phyloP scores from a whole-genome alignment of 2,888 invertebrate species.

The Eutolmus rufibarbis region DNA sequence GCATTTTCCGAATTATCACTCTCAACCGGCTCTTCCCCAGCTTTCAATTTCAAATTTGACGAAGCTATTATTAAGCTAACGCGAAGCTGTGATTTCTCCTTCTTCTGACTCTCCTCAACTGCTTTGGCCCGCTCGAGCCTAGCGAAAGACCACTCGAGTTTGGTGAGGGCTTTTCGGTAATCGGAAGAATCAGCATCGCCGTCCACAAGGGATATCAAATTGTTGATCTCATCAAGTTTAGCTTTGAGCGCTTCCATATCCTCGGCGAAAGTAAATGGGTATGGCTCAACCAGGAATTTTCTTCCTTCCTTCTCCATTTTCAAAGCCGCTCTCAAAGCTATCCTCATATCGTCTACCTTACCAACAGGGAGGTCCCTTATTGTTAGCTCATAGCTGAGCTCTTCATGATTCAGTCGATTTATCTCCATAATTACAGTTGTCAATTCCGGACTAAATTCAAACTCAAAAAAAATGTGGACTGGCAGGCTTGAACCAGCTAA shows the following conservation, averaged over 20 bases:
- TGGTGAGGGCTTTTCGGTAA: conserved; percentile 14
- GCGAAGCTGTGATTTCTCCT: no score
- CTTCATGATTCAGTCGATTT: conserved; percentile 22
- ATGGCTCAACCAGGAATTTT: background rate
- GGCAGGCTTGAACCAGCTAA: no score
- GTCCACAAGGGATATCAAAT: background rate
- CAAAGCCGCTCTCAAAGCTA: no score
- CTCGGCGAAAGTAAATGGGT: conserved; percentile 32
- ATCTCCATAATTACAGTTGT: background rate
- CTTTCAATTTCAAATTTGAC: no score
- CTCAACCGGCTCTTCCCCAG: background rate
- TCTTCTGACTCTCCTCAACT: background rate
- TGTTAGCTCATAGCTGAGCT: conserved; percentile 22
- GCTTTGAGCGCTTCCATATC: background rate
- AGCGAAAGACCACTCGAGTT: conserved; percentile 26
- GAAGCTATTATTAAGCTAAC: no score
- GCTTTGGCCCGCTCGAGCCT: background rate
- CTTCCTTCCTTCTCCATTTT: background rate
- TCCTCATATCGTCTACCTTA: background rate
- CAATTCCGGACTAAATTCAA: no score
- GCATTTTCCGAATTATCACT: no score
- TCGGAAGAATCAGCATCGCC: background rate
- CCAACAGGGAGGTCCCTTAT: background rate
- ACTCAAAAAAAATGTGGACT: no score
- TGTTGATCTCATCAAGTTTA: background rate